Evolutionary conservation across 2,797 vertebrate genomes (phyloP).

Genomic region (Sebastes melanostomus): DNA sequence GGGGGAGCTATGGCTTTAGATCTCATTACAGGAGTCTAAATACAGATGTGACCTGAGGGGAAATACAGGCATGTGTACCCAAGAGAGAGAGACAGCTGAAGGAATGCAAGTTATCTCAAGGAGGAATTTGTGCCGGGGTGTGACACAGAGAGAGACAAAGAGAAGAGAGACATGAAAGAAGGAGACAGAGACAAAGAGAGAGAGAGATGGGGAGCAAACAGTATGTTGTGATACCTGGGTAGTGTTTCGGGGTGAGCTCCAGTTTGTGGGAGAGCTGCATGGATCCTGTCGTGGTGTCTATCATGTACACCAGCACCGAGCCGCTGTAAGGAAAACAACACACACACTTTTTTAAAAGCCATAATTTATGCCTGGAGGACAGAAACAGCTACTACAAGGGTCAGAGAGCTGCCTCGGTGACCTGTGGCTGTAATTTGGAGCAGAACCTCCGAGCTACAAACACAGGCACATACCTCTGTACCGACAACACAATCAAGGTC

Average conservation of each 20-base stretch:
- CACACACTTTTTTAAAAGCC: background rate
- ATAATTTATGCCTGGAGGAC: background rate
- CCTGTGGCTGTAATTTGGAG: background rate
- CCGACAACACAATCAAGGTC: background rate
- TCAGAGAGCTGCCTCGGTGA: background rate
- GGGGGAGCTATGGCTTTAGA: conserved; percentile 56
- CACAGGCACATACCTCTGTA: background rate
- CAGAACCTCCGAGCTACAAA: background rate
- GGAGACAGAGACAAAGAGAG: background rate
- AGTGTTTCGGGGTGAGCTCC: conserved; percentile 97
- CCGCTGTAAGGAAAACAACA: conserved; percentile 82
- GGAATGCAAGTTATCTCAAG: conserved; percentile 25
- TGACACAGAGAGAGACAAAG: background rate
- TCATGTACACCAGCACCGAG: conserved; percentile 94
- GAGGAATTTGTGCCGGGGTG: background rate
- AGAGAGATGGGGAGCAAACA: background rate
- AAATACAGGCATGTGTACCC: conserved; percentile 1
- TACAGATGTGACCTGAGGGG: conserved; percentile 14
- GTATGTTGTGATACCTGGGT: conserved; percentile 77
- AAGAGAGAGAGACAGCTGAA: conserved; percentile 4
- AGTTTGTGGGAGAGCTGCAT: conserved; percentile 98
- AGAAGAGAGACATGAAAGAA: background rate
- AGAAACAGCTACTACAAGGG: background rate
- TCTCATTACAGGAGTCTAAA: background rate
- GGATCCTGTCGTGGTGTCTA: conserved; percentile 93